Conservation (phyloP, 1,140 invertebrate species). For the Hylaeus anthracinus region DNA sequence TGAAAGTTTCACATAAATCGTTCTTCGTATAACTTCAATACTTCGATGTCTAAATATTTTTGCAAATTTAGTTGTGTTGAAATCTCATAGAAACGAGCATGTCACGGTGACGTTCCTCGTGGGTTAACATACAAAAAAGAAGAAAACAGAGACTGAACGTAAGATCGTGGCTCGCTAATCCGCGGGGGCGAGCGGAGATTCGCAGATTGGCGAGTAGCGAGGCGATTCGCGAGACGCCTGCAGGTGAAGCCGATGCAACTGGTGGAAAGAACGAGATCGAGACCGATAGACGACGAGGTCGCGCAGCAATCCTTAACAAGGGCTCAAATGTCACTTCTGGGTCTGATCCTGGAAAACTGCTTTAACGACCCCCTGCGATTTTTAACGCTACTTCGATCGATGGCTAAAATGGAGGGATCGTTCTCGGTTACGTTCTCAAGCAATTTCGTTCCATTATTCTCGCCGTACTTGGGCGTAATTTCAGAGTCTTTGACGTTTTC, state of each 20-base stretch:
- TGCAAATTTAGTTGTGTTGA: too few relatives aligned
- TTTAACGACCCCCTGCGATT: constrained; percentile 29
- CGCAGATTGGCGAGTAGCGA: constrained; percentile 53
- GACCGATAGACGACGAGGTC: constrained; percentile 40
- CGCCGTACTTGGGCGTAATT: neutral
- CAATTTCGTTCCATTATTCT: constrained; percentile 8
- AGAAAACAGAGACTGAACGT: constrained; percentile 32
- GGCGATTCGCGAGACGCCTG: constrained; percentile 39
- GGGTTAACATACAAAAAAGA: neutral
- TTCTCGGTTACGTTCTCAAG: neutral
- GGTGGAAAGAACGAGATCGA: constrained; percentile 41
- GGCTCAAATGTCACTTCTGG: constrained; percentile 54
- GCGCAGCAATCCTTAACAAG: constrained; percentile 49
- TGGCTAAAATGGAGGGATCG: neutral
- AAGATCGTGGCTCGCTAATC: constrained; percentile 64
- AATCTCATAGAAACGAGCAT: too few relatives aligned
- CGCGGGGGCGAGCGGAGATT: constrained; percentile 63
- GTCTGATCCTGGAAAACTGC: constrained; percentile 44
- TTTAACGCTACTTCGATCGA: constrained; percentile 28
- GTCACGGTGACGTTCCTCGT: too few relatives aligned
- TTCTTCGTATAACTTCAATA: too few relatives aligned
- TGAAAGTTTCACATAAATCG: too few relatives aligned
- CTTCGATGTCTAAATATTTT: too few relatives aligned
- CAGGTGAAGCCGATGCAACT: constrained; percentile 39
- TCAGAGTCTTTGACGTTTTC: neutral